Base-by-base conservation (phyloP, 2,888 invertebrate species). In the Ophraella communa region DNA sequence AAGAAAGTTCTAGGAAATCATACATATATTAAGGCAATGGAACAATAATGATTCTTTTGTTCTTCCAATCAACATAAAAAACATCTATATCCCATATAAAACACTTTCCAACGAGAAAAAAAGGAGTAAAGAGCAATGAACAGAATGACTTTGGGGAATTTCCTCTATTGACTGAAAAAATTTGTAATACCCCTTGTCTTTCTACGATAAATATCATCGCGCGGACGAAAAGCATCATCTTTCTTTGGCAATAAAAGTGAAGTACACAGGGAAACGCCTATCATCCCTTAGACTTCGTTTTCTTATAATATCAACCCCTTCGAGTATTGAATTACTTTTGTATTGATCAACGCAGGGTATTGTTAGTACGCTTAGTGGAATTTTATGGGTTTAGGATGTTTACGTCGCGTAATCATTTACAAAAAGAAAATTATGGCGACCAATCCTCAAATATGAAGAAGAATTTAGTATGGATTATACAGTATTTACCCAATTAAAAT, bases 351-450 rank as follows among this genome's bases (percentile, higher is more conserved):
- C 55, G 49, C 10, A 56, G 59, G 30, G 55, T 30, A 54, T 59
- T 64, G 64, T 64, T 60, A 60, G 55, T 60, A 55, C 59, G 54
- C 59, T 64, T 64, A 64, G 59, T 64, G 54, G 64, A 64, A 55
- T 64, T 64, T 64, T 64, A 64, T 64, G 23, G 64, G 59, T 55
- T 64, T 59, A 54, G 53, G 20, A 51, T 49, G 49, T 64, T 64
- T 58, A 64, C 52, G 44, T 42, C 54, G 10, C 30, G 27, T 52
- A 30, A 52, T 52, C 30, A 52, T n/a, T 14, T 4, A n/a, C n/a
- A 21, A 49, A 4, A 21, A 17, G 8, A 49, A 24, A 1, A 24
- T 49, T 23, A 24, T n/a, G 17, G 23, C 14, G 17, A 24, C 2
- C 14, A 14, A 39, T 14, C 14, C 39, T n/a, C 1, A 5, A 5